Base-by-base conservation (phyloP, 1,140 invertebrate genomes). In the Zaprionus vittiger region DNA sequence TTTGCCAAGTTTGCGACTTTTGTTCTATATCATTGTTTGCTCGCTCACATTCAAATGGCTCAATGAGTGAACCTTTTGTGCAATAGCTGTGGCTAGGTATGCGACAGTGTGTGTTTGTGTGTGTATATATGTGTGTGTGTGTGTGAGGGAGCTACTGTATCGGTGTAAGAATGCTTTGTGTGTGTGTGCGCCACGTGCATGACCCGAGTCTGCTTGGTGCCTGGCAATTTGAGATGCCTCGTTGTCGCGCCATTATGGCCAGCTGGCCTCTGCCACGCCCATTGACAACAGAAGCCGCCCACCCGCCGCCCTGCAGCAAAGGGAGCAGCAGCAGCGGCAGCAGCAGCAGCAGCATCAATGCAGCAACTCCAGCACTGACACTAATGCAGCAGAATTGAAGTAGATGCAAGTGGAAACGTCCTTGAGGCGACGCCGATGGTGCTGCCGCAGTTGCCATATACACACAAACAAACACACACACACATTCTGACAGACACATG, bases 301-400 rank as follows among this genome's bases (percentile, higher is more conserved):
- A 60, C 17, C 34, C 41, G 28, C 31, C 73, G 28, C 61, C 15
- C 44, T 22, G 28, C 67, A 28, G 37, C 20, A 26, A 37, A 17
- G 52, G 41, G 31, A 52, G 52, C 63, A 55, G 17, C 47, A 6
- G 17, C 63, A 55, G 17, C 47, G 4, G 17, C 60, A 64, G 59
- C 37, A 17, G 22, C 57, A 37, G 61, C n/a, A 24, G 52, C 34
- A 60, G 55, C 38, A 60, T 60, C 56, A 57, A 34, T 49, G 49
- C 74, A 61, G 71, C 59, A 73, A 77, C 74, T 77, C 74, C 74
- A 24, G 60, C 73, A 79, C 84, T 83, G 84, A 87, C 84, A 89
- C 84, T 89, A 90, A 89, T 84, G 84, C 84, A 79, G 80, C 75
- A 67, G 77, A 90, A 89, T 89, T 89, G 84, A 89, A 87, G 84